Evolutionary conservation across 1,140 invertebrate species (phyloP).

Genomic region (Sarcophaga peregrina): DNA sequence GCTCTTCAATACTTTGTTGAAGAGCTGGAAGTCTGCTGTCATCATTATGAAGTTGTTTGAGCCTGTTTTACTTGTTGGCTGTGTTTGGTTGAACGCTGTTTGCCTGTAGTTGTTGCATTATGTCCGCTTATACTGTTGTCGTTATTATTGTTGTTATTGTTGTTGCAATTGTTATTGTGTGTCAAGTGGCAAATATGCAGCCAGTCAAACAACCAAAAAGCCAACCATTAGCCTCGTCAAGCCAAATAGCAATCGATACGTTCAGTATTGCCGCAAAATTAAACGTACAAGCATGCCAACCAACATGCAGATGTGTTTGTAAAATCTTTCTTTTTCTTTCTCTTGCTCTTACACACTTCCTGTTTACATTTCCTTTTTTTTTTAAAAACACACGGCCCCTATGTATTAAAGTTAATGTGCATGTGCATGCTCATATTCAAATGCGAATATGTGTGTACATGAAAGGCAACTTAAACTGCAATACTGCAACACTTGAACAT

Average conservation of each 20-base stretch:
- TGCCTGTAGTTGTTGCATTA: no score
- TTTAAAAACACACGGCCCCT: no score
- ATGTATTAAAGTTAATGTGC: no score
- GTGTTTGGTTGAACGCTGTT: no score
- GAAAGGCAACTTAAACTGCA: neutral
- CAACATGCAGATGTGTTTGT: neutral
- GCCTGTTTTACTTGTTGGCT: neutral
- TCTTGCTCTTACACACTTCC: no score
- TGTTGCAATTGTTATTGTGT: neutral
- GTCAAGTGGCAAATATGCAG: constrained; percentile 26
- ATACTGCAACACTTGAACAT: constrained; percentile 6
- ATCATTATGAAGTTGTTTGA: constrained; percentile 19
- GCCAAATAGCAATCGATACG: constrained; percentile 26
- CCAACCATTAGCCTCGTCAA: constrained; percentile 26
- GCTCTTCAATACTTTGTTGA: no score
- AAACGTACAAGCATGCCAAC: neutral
- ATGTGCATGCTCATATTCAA: neutral
- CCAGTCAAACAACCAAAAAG: constrained; percentile 21
- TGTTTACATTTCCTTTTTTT: no score
- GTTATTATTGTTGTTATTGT: no score
- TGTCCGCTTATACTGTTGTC: no score
- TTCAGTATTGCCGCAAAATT: constrained; percentile 4
- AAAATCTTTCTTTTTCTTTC: neutral
- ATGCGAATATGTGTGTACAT: neutral
- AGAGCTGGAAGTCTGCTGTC: neutral